A percentile compares a stretch with the other conserved stretches of the same genome.
Conservation (phyloP, 2,113 vertebrate species). For the Centropristis striata region DNA sequence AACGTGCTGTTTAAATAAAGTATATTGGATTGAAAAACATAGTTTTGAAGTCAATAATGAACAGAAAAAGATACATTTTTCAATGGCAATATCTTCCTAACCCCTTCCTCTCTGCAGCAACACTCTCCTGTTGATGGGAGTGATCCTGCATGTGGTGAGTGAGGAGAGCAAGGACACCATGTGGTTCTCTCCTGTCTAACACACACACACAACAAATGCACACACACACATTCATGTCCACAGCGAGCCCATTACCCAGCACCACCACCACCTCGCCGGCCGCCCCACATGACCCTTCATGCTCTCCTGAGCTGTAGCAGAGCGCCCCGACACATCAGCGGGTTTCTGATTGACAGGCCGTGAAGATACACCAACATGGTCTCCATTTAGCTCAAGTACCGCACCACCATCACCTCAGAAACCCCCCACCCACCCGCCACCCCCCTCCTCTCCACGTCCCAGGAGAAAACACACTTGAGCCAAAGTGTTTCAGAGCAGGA, state of each 20-base stretch:
- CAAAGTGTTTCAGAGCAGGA: slow-evolving; percentile 99
- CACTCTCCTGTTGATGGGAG: slow-evolving; percentile 74
- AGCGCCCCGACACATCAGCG: slow-evolving; percentile 77
- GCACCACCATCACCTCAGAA: slow-evolving; percentile 74
- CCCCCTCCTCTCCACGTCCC: slow-evolving; percentile 85
- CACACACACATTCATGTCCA: slow-evolving; percentile 58
- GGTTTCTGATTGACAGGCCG: slow-evolving; percentile 83
- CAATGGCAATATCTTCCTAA: neutral
- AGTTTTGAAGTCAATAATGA: slow-evolving; percentile 2
- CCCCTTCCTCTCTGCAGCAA: slow-evolving; percentile 37
- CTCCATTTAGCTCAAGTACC: slow-evolving; percentile 87
- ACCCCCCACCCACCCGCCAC: slow-evolving; percentile 49
- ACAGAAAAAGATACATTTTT: slow-evolving; percentile 7
- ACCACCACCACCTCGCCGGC: slow-evolving; percentile 59
- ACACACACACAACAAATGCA: slow-evolving; percentile 59
- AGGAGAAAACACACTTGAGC: slow-evolving; percentile 99
- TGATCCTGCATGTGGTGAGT: slow-evolving; percentile 81
- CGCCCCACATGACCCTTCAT: slow-evolving; percentile 79
- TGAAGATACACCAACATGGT: slow-evolving; percentile 86
- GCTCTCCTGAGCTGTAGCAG: slow-evolving; percentile 78
- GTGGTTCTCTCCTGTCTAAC: slow-evolving; percentile 61
- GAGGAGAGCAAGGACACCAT: slow-evolving; percentile 83
- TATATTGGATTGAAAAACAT: neutral
- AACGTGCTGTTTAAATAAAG: no score
- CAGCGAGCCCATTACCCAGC: slow-evolving; percentile 77